Base-by-base conservation (phyloP, 2,888 invertebrate species). In the Rambutsinella grinnellia region DNA sequence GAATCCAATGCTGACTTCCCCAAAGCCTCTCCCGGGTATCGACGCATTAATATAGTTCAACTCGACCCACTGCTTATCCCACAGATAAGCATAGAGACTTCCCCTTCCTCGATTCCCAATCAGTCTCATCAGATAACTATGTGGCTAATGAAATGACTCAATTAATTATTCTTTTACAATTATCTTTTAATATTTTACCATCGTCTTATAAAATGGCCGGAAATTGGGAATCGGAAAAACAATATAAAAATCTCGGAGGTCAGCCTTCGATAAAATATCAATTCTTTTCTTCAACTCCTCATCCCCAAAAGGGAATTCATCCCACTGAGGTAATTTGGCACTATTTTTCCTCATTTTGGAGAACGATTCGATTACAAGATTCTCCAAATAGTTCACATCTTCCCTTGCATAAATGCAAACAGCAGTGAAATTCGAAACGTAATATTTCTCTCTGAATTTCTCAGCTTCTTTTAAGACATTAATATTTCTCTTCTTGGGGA, bases 1-100 rank as follows among this genome's bases (percentile, higher is more conserved):
- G 8, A 97, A 93, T 75, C 87, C 87, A 10, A 90, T 91, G n/a
- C 91, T 92, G 87, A 98, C 96, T 87, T 97, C 96, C 1, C 92
- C 93, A 86, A 97, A 96, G 0, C 97, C 98, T 71, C 94, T 90
- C 0, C 94, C 94, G 13, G 77, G 77, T 5, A 66, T n/a, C 13
- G 67, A 60, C 3, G 69, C 44, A 13, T 58, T 71, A 24, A 67
- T 61, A 13, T 47, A 61, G 0, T 71, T 46, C 19, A 44, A 58
- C 17, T 70, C 75, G 5, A 62, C 74, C 72, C 72, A 80, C 19
- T 69, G 63, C 49, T 65, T 72, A 15, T 61, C 58, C 17, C 65
- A 70, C 27, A 80, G 56, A 10, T 68, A 58, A 21, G 76, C 58
- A 24, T 68, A 62, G n/a, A 80, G 36, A 26, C 80, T 76, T n/a